Conservation (phyloP, 2,113 vertebrate species). For the Neodontobutis hainanensis region DNA sequence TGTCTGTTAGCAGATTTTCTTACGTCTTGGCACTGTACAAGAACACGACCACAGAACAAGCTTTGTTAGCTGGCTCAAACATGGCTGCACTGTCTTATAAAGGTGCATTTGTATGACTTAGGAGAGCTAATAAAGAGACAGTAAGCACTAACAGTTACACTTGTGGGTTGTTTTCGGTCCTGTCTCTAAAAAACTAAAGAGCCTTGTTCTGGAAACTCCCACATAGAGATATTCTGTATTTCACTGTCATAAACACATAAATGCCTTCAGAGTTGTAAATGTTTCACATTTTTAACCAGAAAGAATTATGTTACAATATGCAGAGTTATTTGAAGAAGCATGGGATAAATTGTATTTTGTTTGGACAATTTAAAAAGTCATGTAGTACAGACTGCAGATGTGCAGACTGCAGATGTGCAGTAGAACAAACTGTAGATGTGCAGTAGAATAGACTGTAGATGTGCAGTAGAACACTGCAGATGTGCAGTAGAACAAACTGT, state of each 20-base stretch:
- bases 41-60: constrained; percentile 16
- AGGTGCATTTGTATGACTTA: constrained; percentile 25
- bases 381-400: no score
- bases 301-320: not conserved
- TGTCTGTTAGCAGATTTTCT: constrained; percentile 57
- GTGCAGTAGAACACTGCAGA: no score
- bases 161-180: not conserved
- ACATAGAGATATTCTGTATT: constrained; percentile 12
- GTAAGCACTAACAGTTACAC: constrained; percentile 11
- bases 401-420: no score
- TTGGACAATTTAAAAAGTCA: no score
- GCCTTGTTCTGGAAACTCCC: constrained; percentile 23
- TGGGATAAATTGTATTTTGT: no score
- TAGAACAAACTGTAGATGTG: no score
- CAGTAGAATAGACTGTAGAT: no score
- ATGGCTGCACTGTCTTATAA: constrained; percentile 13
- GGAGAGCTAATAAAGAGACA: constrained; percentile 40
- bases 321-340: not conserved
- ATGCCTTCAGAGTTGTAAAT: not conserved
- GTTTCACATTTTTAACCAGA: not conserved
- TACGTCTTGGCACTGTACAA: constrained; percentile 44
- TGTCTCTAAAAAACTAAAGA: constrained; percentile 19
- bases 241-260: not conserved
- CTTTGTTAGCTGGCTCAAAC: constrained; percentile 25
- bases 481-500: no score